A percentile compares a stretch with the other conserved stretches of the same genome.
Conservation (phyloP, 2,113 vertebrate genomes). For the Arenaria interpres region DNA sequence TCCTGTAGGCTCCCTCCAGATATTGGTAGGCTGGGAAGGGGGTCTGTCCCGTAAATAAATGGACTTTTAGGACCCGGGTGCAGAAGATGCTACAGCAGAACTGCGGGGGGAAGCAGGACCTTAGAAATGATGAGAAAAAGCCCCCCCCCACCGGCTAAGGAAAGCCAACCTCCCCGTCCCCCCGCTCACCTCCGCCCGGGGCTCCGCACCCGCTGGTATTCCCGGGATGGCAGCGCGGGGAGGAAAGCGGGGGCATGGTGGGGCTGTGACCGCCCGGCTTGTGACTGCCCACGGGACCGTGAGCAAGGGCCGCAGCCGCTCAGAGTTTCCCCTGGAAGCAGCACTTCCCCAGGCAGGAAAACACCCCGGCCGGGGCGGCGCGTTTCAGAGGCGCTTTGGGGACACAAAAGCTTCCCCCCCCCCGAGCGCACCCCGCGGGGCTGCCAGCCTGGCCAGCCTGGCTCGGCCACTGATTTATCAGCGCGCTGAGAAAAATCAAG, state of each 20-base stretch:
- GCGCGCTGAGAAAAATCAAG: neutral
- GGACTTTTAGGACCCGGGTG: neutral
- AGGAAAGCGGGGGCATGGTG: neutral
- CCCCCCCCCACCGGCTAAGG: neutral
- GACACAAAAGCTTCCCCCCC: fast-evolving
- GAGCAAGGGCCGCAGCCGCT: neutral
- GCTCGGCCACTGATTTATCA: neutral
- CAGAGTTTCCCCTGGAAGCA: constrained; percentile 55
- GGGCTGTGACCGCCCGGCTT: neutral
- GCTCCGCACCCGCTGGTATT: neutral
- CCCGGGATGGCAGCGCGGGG: neutral
- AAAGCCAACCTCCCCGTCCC: neutral
- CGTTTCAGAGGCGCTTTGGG: neutral
- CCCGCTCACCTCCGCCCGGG: neutral
- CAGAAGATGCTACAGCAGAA: neutral
- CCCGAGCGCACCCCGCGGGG: fast-evolving
- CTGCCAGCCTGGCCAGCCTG: neutral
- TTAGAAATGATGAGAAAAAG: neutral
- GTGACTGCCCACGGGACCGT: constrained; percentile 42
- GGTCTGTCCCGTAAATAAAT: neutral
- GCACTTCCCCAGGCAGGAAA: constrained; percentile 57
- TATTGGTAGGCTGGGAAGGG: neutral
- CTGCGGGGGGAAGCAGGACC: neutral
- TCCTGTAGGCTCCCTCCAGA: too few relatives aligned
- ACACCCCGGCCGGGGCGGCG: fast-evolving